phyloP scores from a whole-genome alignment of 2,797 vertebrate genomes.

The Chromobotia macracanthus region DNA sequence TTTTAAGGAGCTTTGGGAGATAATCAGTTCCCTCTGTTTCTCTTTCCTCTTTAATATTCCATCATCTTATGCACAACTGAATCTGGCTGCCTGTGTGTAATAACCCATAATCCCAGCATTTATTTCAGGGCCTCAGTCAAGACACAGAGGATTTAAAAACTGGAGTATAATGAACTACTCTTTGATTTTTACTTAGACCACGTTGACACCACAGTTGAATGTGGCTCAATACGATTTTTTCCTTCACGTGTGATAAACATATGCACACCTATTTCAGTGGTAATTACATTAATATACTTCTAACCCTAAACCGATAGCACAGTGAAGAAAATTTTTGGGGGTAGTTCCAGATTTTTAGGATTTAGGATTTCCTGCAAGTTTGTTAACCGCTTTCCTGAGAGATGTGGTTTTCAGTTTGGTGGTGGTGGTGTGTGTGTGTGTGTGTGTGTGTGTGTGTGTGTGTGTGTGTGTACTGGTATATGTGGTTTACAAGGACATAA shows the following conservation, averaged over 20 bases:
- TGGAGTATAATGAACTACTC: slow-evolving; percentile 5
- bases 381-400: too few species aligned
- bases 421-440: too few species aligned
- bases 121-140: not conserved
- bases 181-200: slow-evolving; percentile 6
- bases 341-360: not conserved
- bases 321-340: not conserved
- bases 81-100: not conserved
- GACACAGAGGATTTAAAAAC: not conserved
- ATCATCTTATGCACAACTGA: not conserved
- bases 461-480: too few species aligned
- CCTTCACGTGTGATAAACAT: not conserved
- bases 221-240: not conserved
- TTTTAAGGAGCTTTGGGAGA: slow-evolving; percentile 38
- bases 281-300: not conserved
- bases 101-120: slow-evolving; percentile 10
- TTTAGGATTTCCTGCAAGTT: not conserved
- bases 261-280: too few species aligned
- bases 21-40: slow-evolving; percentile 17
- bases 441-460: too few species aligned
- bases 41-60: slow-evolving; percentile 29
- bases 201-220: not conserved
- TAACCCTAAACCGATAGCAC: not conserved
- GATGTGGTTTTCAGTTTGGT: not conserved
- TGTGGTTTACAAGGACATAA: too few species aligned